Evolutionary conservation across 1,140 invertebrate genomes (phyloP), one percentile per base, ranked within the genome.

Genomic region (Idris sp.): DNA sequence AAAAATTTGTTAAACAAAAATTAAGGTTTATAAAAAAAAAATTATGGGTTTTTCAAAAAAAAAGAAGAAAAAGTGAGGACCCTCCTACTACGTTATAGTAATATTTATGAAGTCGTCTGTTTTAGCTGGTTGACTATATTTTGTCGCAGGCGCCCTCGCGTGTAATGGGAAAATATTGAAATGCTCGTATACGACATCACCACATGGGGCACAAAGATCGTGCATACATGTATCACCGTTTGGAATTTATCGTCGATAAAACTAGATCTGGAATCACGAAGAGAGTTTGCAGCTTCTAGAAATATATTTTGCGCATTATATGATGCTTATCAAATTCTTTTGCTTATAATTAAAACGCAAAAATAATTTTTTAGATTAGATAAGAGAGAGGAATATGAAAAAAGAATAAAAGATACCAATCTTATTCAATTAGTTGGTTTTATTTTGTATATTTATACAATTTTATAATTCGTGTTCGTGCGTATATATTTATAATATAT

Each of bases 41-140:
- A n/a, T n/a, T n/a, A n/a, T n/a, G n/a, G 13, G 16, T 38, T 40
- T 28, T n/a, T n/a, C n/a, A n/a, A n/a, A n/a, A n/a, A n/a, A n/a
- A n/a, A n/a, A n/a, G 41, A 10, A 18, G 18, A 13, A 31, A 43
- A 28, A 41, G 22, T 13, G 48, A 75, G 75, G 51, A 76, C 74
- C 81, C 82, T 84, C 83, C 82, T 78, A 82, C n/a, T n/a, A n/a
- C n/a, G n/a, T n/a, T n/a, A n/a, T n/a, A n/a, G n/a, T n/a, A n/a
- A n/a, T n/a, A 84, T 74, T 84, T 84, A 83, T 84, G 81, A 84
- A 84, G 82, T 81, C 78, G 82, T 83, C 79, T 59, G 76, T 51
- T 69, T 53, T 65, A 74, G 75, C 79, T 76, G 78, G 76, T 79
- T 72, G 78, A 72, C 68, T 75, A 78, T 82, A 81, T 81, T 81